Base-by-base conservation (phyloP, 2,797 vertebrate genomes). In the Centropyge bicolor region DNA sequence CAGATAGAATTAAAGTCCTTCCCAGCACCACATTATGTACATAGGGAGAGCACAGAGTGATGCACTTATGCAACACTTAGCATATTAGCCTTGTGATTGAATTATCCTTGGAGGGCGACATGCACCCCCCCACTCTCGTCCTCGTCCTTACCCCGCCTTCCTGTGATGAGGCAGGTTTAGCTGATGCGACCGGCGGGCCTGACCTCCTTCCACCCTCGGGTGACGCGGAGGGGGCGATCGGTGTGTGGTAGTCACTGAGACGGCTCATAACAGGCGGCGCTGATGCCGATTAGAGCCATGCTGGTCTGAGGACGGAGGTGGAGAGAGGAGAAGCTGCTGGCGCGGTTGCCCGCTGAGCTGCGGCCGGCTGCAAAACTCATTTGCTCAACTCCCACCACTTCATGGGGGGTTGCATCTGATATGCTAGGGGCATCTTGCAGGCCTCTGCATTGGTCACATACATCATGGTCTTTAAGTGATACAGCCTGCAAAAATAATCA, bases 61-160 rank as follows among this genome's bases (percentile, higher is more conserved):
- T 91, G 74, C 57, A 11, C 87, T 94, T 92, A 94, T 88, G 92
- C 89, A 93, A 94, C 90, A 89, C 91, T 94, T 92, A 91, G 87
- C 91, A 94, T 89, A 95, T 93, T 93, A 93, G 85, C 86, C 86
- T 79, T 63, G 74, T 93, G 91, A 94, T 81, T 93, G 80, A 93
- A 92, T 93, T 92, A 90, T 90, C 89, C 84, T 90, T 81, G 74
- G 72, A 89, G 70, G 88, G 79, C 64, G 79, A 86, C 77, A 83
- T 63, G 27, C 27, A 22, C 55, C 49, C 35, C 41, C 57, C 17
- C 49, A 55, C 9, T 56, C 16, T 22, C 48, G 35, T 31, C 13
- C 38, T 38, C 38, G 49, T 56, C 43, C 55, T 74, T 67, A 43
- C 40, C 65, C 79, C 4, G 3, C 61, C 63, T 79, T 63, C 63